Evolutionary conservation across 2,113 vertebrate species (phyloP).

Genomic region (Rattus norvegicus): DNA sequence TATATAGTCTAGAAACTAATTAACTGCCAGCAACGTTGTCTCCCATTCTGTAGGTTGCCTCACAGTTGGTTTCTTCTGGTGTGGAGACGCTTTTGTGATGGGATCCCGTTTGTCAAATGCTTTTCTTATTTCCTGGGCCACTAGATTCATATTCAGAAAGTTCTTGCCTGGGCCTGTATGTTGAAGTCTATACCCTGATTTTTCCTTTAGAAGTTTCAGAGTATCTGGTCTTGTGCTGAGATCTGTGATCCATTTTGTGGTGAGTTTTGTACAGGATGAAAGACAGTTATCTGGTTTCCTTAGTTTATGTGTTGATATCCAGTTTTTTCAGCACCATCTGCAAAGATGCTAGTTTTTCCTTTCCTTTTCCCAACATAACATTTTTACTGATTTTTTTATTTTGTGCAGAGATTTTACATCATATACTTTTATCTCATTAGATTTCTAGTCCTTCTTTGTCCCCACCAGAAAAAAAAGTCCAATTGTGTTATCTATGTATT

Average conservation of each 20-base stretch:
- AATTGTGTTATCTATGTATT: too few species aligned
- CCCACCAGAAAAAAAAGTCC: too few species aligned
- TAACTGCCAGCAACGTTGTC: neutral
- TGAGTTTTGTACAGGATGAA: neutral
- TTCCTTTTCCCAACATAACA: too few species aligned
- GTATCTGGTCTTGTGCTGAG: neutral
- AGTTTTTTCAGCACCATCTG: neutral
- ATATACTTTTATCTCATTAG: too few species aligned
- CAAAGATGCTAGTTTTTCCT: neutral
- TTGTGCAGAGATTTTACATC: too few species aligned
- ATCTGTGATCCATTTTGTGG: neutral
- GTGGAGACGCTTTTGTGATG: neutral
- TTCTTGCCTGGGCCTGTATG: neutral
- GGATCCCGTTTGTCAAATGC: neutral
- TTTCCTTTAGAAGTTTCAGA: neutral
- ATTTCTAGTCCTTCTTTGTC: too few species aligned
- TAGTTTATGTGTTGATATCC: neutral
- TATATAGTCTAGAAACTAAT: neutral
- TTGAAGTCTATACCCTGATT: too few species aligned
- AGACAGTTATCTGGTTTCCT: neutral
- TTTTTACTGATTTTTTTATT: too few species aligned
- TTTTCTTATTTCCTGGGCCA: neutral
- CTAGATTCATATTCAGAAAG: neutral
- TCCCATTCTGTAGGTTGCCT: neutral
- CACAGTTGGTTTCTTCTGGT: neutral